Conservation (phyloP, 2,888 invertebrate species). For the Phanerotoma sp. region DNA sequence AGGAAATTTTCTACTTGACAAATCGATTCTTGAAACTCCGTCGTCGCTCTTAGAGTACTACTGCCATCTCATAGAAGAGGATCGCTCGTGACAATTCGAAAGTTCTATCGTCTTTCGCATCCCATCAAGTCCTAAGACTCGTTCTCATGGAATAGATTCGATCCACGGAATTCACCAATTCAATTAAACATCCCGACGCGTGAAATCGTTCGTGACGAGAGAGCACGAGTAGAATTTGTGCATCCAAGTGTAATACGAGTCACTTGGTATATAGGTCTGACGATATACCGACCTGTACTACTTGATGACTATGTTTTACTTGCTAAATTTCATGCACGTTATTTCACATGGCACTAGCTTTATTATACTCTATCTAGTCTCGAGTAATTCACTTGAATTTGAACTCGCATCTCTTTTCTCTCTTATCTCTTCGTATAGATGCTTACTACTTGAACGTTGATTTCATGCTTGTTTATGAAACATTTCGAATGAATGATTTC, state of each 20-base stretch:
- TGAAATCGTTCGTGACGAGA: conserved; percentile 12
- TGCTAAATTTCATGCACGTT: conserved; percentile 1
- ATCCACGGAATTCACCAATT: conserved; percentile 14
- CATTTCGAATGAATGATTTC: background rate
- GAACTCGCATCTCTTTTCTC: background rate
- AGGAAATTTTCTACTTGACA: conserved; percentile 9
- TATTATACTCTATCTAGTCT: background rate
- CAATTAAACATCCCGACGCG: conserved; percentile 19
- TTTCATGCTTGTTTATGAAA: conserved; percentile 5
- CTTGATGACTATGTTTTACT: conserved; percentile 12
- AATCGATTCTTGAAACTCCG: conserved; percentile 14
- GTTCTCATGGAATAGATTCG: conserved; percentile 10
- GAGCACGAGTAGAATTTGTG: conserved; percentile 10
- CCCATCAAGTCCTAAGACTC: background rate
- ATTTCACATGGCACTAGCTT: conserved; percentile 1
- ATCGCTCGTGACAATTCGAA: conserved; percentile 8
- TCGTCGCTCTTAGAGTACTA: background rate
- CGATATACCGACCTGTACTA: background rate
- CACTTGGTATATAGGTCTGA: background rate
- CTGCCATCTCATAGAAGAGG: background rate
- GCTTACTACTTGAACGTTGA: background rate
- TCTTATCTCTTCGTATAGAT: background rate
- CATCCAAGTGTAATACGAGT: conserved; percentile 6
- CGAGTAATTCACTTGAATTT: background rate
- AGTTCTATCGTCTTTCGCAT: conserved; percentile 8